Conservation (phyloP, 1,140 invertebrate species). For the Drosophila mayri region DNA sequence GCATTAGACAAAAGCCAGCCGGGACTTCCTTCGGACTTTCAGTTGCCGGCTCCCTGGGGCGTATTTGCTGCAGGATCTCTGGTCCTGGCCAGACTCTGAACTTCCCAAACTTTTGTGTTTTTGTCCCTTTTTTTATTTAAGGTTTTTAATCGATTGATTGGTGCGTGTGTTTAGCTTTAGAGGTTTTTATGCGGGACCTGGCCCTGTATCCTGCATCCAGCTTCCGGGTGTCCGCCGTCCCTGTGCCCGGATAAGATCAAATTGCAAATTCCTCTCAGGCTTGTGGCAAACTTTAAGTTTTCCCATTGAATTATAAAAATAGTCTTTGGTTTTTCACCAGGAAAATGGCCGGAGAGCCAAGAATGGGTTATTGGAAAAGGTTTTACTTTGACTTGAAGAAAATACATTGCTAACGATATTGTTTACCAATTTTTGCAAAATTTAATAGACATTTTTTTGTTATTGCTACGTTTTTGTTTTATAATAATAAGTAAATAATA, state of each 20-base stretch:
- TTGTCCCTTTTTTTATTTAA: conserved; percentile 2
- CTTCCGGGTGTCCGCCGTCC: conserved; percentile 14
- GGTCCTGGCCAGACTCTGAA: conserved; percentile 9
- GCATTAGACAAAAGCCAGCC: conserved; percentile 60
- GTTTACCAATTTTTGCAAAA: too few relatives aligned
- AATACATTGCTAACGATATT: too few relatives aligned
- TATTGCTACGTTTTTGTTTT: too few relatives aligned
- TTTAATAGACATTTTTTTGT: too few relatives aligned
- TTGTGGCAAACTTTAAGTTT: conserved; percentile 24
- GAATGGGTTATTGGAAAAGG: neutral
- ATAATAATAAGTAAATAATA: too few relatives aligned
- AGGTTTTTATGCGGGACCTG: conserved; percentile 69
- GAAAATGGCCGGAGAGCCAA: neutral
- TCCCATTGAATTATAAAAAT: neutral
- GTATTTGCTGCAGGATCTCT: conserved; percentile 25
- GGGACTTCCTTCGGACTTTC: conserved; percentile 32
- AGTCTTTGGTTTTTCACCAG: neutral
- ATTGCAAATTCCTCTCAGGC: conserved; percentile 61
- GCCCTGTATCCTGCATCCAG: conserved; percentile 4
- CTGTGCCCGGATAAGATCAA: conserved; percentile 62
- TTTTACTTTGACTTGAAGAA: neutral
- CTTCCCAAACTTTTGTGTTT: conserved; percentile 3
- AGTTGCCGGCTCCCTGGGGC: conserved; percentile 38
- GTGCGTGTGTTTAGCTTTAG: conserved; percentile 54
- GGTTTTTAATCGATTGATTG: conserved; percentile 78